Evolutionary conservation across 2,888 invertebrate species (phyloP).

Genomic region (Trilocha varians): DNA sequence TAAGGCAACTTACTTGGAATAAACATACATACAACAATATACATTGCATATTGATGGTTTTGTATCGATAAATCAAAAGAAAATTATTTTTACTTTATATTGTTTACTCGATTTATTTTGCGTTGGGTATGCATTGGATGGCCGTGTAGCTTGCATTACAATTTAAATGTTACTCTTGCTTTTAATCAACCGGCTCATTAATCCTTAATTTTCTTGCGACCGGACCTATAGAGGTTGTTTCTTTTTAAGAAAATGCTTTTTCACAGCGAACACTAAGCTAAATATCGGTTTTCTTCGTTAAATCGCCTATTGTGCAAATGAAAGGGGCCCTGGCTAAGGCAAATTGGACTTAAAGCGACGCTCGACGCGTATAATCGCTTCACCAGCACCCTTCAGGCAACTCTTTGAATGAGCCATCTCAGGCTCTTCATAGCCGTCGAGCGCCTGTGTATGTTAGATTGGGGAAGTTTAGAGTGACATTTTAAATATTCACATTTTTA

Average conservation of each 20-base stretch:
- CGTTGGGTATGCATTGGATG: too few relatives aligned
- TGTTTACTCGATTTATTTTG: too few relatives aligned
- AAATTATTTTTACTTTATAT: too few relatives aligned
- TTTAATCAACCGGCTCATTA: too few relatives aligned
- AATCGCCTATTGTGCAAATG: conserved; percentile 5
- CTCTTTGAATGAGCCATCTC: not conserved
- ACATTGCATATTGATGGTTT: too few relatives aligned
- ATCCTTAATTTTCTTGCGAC: too few relatives aligned
- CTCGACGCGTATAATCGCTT: conserved; percentile 17
- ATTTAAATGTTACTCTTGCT: too few relatives aligned
- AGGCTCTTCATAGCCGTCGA: not conserved
- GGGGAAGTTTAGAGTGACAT: not conserved
- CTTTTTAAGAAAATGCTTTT: not conserved
- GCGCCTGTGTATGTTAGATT: not conserved
- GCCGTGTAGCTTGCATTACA: too few relatives aligned
- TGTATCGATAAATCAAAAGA: too few relatives aligned
- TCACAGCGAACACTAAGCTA: not conserved
- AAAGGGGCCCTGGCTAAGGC: conserved; percentile 8
- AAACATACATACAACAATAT: too few relatives aligned
- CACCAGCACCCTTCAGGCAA: conserved; percentile 6
- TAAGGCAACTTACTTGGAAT: too few relatives aligned
- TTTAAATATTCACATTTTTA: not conserved
- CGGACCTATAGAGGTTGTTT: too few relatives aligned
- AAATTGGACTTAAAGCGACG: conserved; percentile 18
- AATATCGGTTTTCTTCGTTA: not conserved